Percentiles rank a stretch among this genome's conserved stretches.
These are phyloP conservation scores for Semnopithecus entellus DNA, from an alignment of 2,113 vertebrate genomes.

Conservation along the genomic window DNA sequence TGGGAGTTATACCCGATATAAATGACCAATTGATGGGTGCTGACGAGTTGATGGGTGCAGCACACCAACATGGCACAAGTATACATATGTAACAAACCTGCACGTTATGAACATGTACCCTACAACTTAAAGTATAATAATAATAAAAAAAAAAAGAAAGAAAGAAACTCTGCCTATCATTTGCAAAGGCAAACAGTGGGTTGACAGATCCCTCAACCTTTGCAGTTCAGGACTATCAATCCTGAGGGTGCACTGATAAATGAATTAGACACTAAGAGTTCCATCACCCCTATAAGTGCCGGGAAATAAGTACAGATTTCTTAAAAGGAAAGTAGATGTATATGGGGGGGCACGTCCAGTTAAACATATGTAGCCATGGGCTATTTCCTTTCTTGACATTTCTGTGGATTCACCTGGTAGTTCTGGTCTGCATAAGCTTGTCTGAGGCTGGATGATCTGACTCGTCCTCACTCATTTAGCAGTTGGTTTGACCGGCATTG, in stretches of 20 bases:
- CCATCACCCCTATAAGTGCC: not conserved
- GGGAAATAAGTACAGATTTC: not conserved
- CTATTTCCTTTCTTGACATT: not conserved
- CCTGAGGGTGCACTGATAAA: not conserved
- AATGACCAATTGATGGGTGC: too few relatives aligned
- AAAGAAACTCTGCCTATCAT: not conserved
- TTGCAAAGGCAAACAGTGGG: not conserved
- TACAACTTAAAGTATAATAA: too few relatives aligned
- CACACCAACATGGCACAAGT: too few relatives aligned
- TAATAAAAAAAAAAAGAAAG: too few relatives aligned
- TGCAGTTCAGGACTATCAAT: not conserved
- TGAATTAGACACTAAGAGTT: not conserved
- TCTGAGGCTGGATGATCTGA: not conserved
- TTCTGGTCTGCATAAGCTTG: not conserved
- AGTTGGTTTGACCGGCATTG: not conserved
- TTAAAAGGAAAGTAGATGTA: too few relatives aligned
- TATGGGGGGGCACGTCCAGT: not conserved
- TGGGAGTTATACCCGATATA: too few relatives aligned
- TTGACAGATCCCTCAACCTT: not conserved
- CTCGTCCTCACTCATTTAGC: not conserved
- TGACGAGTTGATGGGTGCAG: too few relatives aligned
- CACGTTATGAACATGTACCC: too few relatives aligned
- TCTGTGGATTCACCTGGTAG: not conserved
- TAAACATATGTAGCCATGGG: accelerated
- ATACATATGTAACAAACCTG: too few relatives aligned